Conservation (phyloP, 2,888 invertebrate genomes). For the Antheraea yamamai region DNA sequence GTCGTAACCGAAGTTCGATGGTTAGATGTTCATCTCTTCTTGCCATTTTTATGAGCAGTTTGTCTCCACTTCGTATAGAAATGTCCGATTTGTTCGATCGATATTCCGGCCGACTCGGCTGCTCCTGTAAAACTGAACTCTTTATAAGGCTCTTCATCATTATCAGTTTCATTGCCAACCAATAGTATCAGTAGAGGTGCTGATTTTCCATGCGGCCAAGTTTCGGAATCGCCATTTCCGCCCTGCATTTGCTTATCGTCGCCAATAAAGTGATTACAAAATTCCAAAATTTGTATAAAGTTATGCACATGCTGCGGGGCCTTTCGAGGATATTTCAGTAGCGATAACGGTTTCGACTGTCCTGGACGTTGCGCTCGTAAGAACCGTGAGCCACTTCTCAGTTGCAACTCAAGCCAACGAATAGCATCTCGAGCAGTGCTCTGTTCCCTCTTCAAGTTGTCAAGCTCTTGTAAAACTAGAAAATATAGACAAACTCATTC, state of each 20-base stretch:
- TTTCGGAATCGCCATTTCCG: constrained; percentile 66
- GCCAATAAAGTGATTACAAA: constrained; percentile 88
- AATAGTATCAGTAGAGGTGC: constrained; percentile 88
- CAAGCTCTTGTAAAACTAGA: constrained; percentile 93
- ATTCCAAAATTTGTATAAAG: constrained; percentile 91
- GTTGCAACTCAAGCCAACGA: constrained; percentile 95
- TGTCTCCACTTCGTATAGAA: constrained; percentile 94
- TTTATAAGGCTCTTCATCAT: constrained; percentile 78
- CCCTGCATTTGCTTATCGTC: constrained; percentile 63
- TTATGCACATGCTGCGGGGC: constrained; percentile 81
- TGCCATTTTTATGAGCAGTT: constrained; percentile 75
- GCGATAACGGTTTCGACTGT: constrained; percentile 87
- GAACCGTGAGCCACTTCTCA: constrained; percentile 93
- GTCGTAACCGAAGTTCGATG: constrained; percentile 52
- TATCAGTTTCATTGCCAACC: constrained; percentile 82
- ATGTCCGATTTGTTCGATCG: constrained; percentile 89
- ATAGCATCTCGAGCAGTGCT: constrained; percentile 94
- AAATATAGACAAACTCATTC: constrained; percentile 34
- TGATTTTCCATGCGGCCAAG: constrained; percentile 58
- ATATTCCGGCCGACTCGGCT: constrained; percentile 90
- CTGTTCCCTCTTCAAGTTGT: constrained; percentile 92
- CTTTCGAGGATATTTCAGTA: constrained; percentile 76
- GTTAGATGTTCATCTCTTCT: constrained; percentile 70
- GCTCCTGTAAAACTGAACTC: constrained; percentile 90
- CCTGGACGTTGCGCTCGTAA: constrained; percentile 93